Conservation (phyloP, 2,113 vertebrate genomes). For the Nanorana parkeri region DNA sequence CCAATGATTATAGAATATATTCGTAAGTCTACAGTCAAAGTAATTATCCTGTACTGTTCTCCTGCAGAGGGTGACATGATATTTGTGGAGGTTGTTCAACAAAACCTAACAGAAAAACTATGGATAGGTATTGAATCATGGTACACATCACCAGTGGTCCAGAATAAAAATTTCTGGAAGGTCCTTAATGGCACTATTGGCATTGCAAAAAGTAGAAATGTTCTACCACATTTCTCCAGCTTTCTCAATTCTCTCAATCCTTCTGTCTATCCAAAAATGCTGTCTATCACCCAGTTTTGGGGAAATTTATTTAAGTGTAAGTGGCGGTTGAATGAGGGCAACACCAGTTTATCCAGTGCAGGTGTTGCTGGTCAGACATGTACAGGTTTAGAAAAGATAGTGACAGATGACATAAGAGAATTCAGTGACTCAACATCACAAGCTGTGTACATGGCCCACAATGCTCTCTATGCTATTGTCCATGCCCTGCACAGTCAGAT, state of each 20-base stretch:
- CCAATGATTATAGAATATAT: background rate
- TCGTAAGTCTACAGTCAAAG: background rate
- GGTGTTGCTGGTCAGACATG: background rate
- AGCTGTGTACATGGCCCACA: conserved; percentile 15
- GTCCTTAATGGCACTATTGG: conserved; percentile 24
- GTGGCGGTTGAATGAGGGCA: background rate
- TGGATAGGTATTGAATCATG: conserved; percentile 33
- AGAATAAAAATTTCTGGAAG: background rate
- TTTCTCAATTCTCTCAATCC: conserved; percentile 28
- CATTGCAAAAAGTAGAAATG: conserved; percentile 8
- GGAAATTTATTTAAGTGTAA: conserved; percentile 8
- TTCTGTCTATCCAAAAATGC: conserved; percentile 11
- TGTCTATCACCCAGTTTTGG: conserved; percentile 22
- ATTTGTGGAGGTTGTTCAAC: background rate
- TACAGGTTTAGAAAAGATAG: conserved; percentile 5
- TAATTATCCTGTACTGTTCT: conserved; percentile 4
- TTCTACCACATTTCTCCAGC: conserved; percentile 10
- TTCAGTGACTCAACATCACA: conserved; percentile 30
- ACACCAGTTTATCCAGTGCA: background rate
- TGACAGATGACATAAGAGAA: conserved; percentile 32
- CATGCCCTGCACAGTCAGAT: conserved; percentile 2
- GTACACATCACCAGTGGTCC: background rate
- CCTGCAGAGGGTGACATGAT: background rate
- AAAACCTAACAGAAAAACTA: conserved; percentile 11
- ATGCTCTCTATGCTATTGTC: conserved; percentile 23